Percentiles rank a stretch among this genome's conserved stretches.
These are phyloP conservation scores for Sesamia inferens DNA, from an alignment of 2,888 invertebrate genomes.

Conservation along the genomic window DNA sequence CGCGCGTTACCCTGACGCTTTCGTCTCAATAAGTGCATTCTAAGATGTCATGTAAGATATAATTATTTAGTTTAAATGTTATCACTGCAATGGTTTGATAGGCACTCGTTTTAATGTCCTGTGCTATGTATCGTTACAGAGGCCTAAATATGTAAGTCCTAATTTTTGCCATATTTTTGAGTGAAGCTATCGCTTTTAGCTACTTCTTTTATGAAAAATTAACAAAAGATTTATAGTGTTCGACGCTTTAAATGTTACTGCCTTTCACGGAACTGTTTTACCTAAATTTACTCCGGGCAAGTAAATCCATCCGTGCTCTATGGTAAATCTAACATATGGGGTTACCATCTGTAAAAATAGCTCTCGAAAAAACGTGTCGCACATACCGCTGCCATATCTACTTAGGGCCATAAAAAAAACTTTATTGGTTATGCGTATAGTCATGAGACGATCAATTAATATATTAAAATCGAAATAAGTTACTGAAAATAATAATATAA, in stretches of 20 bases:
- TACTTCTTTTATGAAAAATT: conserved; percentile 15
- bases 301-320: not conserved
- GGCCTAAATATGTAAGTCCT: conserved; percentile 41
- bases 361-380: conserved; percentile 11
- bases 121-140: conserved; percentile 58
- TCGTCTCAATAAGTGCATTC: not conserved
- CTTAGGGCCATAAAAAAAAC: not conserved
- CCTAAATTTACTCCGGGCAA: not conserved
- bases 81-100: conserved; percentile 49
- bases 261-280: conserved; percentile 16
- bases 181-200: conserved; percentile 50
- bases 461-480: not conserved
- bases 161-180: conserved; percentile 14
- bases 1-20: not conserved
- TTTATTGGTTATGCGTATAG: not conserved
- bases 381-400: not conserved
- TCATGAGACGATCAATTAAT: no score
- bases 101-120: conserved; percentile 42
- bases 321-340: not conserved
- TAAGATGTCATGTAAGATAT: conserved; percentile 35
- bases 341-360: conserved; percentile 2
- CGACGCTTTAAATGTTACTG: conserved; percentile 40
- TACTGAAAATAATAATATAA: not conserved
- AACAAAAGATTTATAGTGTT: not conserved
- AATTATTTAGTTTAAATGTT: conserved; percentile 19